These are phyloP conservation scores for Epizoanthus ramosus DNA, from an alignment of 92 coral and sea anemone genomes.

Conservation along the genomic window DNA sequence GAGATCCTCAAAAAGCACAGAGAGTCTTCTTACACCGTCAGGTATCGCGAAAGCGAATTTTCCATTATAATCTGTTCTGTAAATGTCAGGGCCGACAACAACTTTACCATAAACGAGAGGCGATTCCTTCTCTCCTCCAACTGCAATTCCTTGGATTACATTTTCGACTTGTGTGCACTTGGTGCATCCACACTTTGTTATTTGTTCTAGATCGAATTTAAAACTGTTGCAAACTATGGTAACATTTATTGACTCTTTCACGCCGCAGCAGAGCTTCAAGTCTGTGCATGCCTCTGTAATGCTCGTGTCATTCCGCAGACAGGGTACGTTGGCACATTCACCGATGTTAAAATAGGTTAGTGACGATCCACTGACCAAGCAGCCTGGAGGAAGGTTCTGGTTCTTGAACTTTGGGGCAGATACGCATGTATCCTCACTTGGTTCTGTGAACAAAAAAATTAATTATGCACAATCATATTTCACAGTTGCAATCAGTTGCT, in stretches of 20 bases:
- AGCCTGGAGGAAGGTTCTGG: conserved; percentile 48
- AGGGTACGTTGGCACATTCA: conserved; percentile 32
- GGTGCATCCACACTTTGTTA: conserved; percentile 45
- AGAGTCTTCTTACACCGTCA: conserved; percentile 27
- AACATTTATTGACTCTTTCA: not conserved
- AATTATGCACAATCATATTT: not conserved
- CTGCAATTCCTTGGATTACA: conserved; percentile 23
- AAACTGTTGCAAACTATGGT: conserved; percentile 15
- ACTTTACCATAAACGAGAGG: conserved; percentile 47
- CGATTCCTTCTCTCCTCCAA: conserved; percentile 25
- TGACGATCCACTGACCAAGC: conserved; percentile 24
- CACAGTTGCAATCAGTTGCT: too few species aligned
- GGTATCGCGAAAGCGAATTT: conserved; percentile 29
- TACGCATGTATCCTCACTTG: conserved; percentile 38
- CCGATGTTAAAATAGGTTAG: conserved; percentile 39
- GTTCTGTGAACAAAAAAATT: not conserved
- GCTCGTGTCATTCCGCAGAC: conserved; percentile 11
- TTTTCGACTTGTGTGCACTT: not conserved
- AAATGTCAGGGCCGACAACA: conserved; percentile 17
- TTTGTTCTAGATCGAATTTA: conserved; percentile 9
- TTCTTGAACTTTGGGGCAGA: not conserved
- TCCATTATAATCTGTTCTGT: conserved; percentile 37
- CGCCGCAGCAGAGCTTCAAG: conserved; percentile 26
- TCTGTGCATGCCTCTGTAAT: not conserved
- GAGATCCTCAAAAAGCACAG: conserved; percentile 19